Evolutionary conservation across 2,113 vertebrate species (phyloP).

Genomic region (Stomatorhinus ivindoensis): DNA sequence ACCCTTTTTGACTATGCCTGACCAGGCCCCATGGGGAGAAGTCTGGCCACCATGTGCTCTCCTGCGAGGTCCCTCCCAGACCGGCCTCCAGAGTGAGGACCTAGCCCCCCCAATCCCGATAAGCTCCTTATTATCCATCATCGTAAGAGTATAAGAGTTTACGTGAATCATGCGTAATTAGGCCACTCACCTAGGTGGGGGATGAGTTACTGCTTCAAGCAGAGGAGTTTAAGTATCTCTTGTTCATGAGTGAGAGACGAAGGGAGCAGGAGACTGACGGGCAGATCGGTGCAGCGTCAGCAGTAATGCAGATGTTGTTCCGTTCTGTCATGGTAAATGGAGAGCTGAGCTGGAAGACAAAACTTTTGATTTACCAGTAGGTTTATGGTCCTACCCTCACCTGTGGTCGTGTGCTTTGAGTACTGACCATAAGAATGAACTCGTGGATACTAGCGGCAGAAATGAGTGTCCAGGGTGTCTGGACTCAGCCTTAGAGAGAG

Average conservation of each 20-base stretch:
- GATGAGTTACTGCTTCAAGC: neutral
- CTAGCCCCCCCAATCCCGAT: neutral
- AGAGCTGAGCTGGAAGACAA: neutral
- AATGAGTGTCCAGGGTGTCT: neutral
- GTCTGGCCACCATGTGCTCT: neutral
- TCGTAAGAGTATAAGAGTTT: neutral
- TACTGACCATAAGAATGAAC: neutral
- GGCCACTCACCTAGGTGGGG: neutral
- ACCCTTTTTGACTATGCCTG: neutral
- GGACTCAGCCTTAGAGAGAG: neutral
- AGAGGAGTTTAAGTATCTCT: neutral
- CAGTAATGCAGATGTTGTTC: neutral
- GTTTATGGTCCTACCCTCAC: neutral
- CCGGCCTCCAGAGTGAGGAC: neutral
- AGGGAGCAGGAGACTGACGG: neutral
- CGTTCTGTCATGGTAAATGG: neutral
- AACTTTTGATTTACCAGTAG: neutral
- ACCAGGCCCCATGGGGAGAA: neutral
- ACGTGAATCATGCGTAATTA: neutral
- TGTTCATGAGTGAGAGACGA: neutral
- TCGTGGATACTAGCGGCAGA: neutral
- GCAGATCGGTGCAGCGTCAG: neutral
- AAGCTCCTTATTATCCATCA: neutral
- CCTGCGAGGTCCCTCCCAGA: neutral
- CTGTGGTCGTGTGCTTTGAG: neutral